phyloP scores from a whole-genome alignment of 2,113 vertebrate genomes.

The Hypanus sabinus region DNA sequence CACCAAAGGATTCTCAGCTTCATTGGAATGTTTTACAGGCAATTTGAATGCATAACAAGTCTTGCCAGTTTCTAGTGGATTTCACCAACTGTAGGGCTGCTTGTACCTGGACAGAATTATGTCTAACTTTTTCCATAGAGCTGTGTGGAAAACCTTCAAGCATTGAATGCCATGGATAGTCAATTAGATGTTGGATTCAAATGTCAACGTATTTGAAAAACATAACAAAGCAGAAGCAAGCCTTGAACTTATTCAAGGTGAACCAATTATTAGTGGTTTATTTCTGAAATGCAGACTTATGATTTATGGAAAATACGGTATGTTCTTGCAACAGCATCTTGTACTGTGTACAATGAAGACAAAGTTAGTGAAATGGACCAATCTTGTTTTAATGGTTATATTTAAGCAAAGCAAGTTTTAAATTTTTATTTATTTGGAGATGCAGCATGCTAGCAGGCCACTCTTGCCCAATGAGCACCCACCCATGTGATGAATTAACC shows the following conservation, averaged over 20 bases:
- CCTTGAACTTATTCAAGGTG: slow-evolving; percentile 27
- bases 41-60: background rate
- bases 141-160: background rate
- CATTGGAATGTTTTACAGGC: background rate
- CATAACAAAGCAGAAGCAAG: slow-evolving; percentile 8
- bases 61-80: background rate
- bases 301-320: background rate
- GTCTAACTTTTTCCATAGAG: background rate
- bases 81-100: background rate
- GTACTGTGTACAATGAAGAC: background rate
- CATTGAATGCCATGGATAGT: background rate
- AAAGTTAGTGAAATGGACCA: background rate
- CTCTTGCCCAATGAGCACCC: too few relatives aligned
- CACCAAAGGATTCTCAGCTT: background rate
- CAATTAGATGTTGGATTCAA: slow-evolving; percentile 30
- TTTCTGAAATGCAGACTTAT: slow-evolving; percentile 7
- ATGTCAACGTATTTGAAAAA: background rate
- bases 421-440: too few relatives aligned
- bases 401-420: too few relatives aligned
- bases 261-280: slow-evolving; percentile 5
- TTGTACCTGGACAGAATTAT: slow-evolving; percentile 21
- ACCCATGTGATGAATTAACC: too few relatives aligned
- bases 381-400: background rate
- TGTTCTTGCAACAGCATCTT: background rate
- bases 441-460: too few relatives aligned